Percentiles rank a stretch among this genome's conserved stretches.
These are phyloP conservation scores for Sylvilagus bachmani DNA, from an alignment of 2,113 vertebrate genomes.

Conservation along the genomic window DNA sequence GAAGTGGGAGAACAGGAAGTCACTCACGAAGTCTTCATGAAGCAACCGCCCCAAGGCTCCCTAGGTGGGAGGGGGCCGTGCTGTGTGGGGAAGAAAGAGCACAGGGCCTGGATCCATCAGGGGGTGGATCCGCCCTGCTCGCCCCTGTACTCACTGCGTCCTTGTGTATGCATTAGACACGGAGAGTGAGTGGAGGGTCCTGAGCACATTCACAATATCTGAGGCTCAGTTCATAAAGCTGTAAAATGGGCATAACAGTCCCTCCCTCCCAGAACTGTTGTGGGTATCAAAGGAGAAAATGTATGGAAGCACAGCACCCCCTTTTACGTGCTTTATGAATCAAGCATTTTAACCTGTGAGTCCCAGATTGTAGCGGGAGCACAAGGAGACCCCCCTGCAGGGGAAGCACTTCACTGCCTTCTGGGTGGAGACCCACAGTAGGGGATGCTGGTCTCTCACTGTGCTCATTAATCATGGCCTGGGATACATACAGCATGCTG, in stretches of 20 bases:
- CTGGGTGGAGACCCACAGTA: neutral
- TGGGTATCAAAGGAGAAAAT: neutral
- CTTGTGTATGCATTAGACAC: no score
- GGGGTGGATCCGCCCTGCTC: no score
- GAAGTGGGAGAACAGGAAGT: neutral
- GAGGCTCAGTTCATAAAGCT: neutral
- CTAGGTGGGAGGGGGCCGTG: accelerated
- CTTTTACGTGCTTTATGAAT: no score
- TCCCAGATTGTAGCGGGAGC: neutral
- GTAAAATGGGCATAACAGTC: neutral
- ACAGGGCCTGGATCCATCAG: accelerated
- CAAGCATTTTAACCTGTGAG: no score
- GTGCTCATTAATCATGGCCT: neutral
- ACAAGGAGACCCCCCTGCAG: neutral
- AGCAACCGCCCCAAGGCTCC: neutral
- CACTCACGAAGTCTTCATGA: neutral
- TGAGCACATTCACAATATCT: no score
- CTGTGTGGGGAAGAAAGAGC: no score
- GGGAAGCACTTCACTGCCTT: neutral
- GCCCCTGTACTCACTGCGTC: neutral
- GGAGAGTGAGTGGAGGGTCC: no score
- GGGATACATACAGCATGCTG: no score
- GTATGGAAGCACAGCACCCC: neutral
- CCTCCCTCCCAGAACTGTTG: neutral
- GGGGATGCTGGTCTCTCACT: no score